Evolutionary conservation across 2,888 invertebrate genomes (phyloP).

Genomic region (Desoria tigrina): DNA sequence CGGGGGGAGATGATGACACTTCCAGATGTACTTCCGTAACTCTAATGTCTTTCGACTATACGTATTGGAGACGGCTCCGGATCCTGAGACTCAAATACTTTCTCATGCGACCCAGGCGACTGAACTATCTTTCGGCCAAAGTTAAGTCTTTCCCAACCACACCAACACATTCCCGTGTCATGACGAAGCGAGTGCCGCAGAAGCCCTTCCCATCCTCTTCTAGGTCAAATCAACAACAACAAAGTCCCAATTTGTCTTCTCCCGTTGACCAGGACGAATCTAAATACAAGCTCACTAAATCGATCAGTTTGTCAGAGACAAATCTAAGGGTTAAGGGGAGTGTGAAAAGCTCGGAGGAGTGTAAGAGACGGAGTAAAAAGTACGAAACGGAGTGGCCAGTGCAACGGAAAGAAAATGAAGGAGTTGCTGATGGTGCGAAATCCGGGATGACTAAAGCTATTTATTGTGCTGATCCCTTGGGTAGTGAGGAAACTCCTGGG

Average conservation of each 20-base stretch:
- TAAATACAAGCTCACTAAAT: conserved; percentile 29
- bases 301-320: conserved; percentile 45
- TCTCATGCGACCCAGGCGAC: conserved; percentile 46
- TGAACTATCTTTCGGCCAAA: conserved; percentile 39
- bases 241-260: not conserved
- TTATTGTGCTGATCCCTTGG: conserved; percentile 20
- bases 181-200: conserved; percentile 14
- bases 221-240: not conserved
- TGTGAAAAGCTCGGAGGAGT: conserved; percentile 30
- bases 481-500: conserved; percentile 1
- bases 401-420: conserved; percentile 26
- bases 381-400: conserved; percentile 3
- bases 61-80: conserved; percentile 49
- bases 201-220: not conserved
- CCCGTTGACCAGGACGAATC: conserved; percentile 10
- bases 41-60: conserved; percentile 53
- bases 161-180: conserved; percentile 34
- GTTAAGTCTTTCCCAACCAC: conserved; percentile 52
- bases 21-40: conserved; percentile 51
- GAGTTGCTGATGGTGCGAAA: conserved; percentile 30
- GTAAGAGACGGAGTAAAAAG: conserved; percentile 25
- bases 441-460: conserved; percentile 14
- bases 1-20: conserved; percentile 31
- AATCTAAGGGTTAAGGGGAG: conserved; percentile 38
- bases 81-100: conserved; percentile 50